A percentile compares a stretch with the other conserved stretches of the same genome.
Evolutionary conservation across 2,888 invertebrate genomes (phyloP).

Genomic region (Muscina levida): DNA sequence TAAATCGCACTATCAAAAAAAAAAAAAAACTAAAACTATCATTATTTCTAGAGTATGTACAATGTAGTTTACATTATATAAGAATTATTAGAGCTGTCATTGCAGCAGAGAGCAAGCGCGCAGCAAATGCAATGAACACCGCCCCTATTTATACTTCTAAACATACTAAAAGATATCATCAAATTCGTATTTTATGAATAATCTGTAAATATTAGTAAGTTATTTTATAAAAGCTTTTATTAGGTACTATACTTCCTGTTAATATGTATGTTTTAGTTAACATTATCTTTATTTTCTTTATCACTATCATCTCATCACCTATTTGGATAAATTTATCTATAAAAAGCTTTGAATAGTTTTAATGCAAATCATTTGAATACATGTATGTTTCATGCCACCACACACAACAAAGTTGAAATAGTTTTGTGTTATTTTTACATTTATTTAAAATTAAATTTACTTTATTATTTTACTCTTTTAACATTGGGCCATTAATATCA

Average conservation of each 20-base stretch:
- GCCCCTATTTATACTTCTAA: background rate
- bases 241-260: background rate
- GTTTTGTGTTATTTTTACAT: background rate
- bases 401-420: constrained; percentile 18
- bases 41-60: no score
- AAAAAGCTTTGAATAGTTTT: no score
- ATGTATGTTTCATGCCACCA: background rate
- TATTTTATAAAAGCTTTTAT: constrained; percentile 1
- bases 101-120: no score
- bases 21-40: no score
- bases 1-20: no score
- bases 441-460: no score
- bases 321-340: no score
- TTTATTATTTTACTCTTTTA: no score
- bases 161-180: background rate
- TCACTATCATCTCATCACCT: background rate
- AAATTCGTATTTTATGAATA: constrained; percentile 3
- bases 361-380: background rate
- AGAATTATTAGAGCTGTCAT: background rate
- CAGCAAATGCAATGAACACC: background rate
- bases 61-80: background rate
- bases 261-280: constrained; percentile 7
- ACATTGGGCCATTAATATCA: no score
- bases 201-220: constrained; percentile 1
- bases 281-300: background rate